Percentiles rank a stretch among this genome's conserved stretches.
Evolutionary conservation across 2,888 invertebrate species (phyloP).

Genomic region (Latheticus oryzae): DNA sequence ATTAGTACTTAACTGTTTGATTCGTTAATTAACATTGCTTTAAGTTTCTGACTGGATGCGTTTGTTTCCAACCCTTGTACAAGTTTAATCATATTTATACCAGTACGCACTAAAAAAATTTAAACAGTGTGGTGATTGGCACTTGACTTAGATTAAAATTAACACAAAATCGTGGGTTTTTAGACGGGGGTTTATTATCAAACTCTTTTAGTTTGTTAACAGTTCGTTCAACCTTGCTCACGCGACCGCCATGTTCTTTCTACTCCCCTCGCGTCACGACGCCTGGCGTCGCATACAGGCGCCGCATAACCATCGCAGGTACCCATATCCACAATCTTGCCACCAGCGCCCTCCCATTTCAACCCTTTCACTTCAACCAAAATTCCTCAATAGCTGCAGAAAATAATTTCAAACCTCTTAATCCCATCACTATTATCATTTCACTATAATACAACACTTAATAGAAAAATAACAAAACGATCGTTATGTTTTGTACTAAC

Average conservation of each 20-base stretch:
- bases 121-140: slow-evolving; percentile 30
- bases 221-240: slow-evolving; percentile 36
- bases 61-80: slow-evolving; percentile 36
- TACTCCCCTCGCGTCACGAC: slow-evolving; percentile 35
- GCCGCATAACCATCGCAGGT: slow-evolving; percentile 32
- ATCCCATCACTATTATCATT: no score
- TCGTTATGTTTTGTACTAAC: no score
- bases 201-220: slow-evolving; percentile 35
- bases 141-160: slow-evolving; percentile 35
- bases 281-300: slow-evolving; percentile 32
- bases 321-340: slow-evolving; percentile 26
- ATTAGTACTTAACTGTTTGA: slow-evolving; percentile 35
- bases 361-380: background rate
- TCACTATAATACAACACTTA: no score
- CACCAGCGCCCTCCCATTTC: slow-evolving; percentile 25
- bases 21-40: slow-evolving; percentile 36
- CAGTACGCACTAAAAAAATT: slow-evolving; percentile 35
- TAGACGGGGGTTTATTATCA: slow-evolving; percentile 35
- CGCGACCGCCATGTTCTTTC: slow-evolving; percentile 36
- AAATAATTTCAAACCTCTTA: background rate
- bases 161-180: slow-evolving; percentile 35
- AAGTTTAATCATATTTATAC: slow-evolving; percentile 34
- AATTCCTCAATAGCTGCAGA: background rate
- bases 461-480: no score
- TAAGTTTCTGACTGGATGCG: slow-evolving; percentile 36